Conservation (phyloP, 35 echinoderm and acorn worm species). For the Anneissia japonica region DNA sequence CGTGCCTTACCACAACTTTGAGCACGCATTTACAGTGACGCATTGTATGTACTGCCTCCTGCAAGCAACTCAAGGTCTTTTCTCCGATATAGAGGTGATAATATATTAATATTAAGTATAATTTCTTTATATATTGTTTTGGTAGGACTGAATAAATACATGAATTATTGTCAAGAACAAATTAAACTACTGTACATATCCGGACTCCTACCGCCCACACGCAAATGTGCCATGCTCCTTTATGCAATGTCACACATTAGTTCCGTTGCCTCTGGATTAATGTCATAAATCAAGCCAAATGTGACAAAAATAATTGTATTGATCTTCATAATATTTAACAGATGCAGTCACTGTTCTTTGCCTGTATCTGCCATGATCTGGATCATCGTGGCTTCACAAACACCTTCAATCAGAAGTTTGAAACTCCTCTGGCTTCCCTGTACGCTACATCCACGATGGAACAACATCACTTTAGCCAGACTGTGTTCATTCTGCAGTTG, state of each 20-base stretch:
- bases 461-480: constrained; percentile 72
- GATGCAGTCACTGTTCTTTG: constrained; percentile 72
- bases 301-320: no score
- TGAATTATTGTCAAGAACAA: no score
- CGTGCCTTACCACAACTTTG: constrained; percentile 83
- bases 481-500: constrained; percentile 50
- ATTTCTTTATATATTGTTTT: no score
- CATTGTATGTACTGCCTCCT: constrained; percentile 77
- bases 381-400: constrained; percentile 83
- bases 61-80: constrained; percentile 18
- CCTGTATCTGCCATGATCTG: constrained; percentile 87
- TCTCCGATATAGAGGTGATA: constrained; percentile 82
- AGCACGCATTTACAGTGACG: constrained; percentile 67
- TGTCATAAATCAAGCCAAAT: no score
- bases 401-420: constrained; percentile 62
- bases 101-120: no score
- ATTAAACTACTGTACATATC: no score
- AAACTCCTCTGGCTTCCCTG: constrained; percentile 49
- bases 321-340: not conserved
- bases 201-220: no score
- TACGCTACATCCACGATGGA: constrained; percentile 80
- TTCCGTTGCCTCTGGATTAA: no score
- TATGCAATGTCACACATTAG: not conserved
- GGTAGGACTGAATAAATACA: no score
- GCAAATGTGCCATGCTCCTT: not conserved